A percentile compares a stretch with the other conserved stretches of the same genome.
Evolutionary conservation across 2,113 vertebrate species (phyloP).

Genomic region (Calidris pugnax): DNA sequence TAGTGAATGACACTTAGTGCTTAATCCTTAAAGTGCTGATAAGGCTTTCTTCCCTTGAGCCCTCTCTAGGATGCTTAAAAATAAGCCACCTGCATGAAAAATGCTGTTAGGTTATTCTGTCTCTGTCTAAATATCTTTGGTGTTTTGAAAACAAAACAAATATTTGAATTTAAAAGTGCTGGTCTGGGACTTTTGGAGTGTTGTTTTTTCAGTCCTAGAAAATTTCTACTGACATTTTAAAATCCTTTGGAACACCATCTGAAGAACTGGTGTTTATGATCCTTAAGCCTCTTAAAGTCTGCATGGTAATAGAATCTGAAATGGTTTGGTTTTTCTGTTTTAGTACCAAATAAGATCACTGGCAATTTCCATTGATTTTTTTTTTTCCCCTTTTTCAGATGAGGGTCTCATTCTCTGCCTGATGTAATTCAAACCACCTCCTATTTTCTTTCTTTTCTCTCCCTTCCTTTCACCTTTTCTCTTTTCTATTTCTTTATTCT

Average conservation of each 20-base stretch:
- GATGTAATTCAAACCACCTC: not conserved
- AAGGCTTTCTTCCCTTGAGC: conserved; percentile 40
- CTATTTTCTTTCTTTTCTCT: not conserved
- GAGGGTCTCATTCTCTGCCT: not conserved
- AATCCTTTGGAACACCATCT: conserved; percentile 8
- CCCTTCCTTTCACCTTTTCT: not conserved
- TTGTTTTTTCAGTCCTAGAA: not conserved
- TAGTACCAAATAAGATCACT: not conserved
- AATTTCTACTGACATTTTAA: not conserved
- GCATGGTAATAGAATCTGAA: not conserved
- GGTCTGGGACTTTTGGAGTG: not conserved
- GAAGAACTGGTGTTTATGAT: not conserved
- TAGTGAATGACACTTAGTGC: conserved; percentile 38
- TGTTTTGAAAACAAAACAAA: conserved; percentile 19
- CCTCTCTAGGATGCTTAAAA: conserved; percentile 11
- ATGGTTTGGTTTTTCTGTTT: not conserved
- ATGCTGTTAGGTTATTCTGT: not conserved
- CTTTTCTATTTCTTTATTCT: not conserved
- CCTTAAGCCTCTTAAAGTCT: not conserved
- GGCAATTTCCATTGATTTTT: not conserved
- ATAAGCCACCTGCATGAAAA: conserved; percentile 34
- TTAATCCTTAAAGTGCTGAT: conserved; percentile 65
- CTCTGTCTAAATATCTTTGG: not conserved
- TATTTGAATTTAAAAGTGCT: conserved; percentile 38
- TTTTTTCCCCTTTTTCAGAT: not conserved